Conservation (phyloP, 1,140 invertebrate genomes). For the Atta cephalotes region DNA sequence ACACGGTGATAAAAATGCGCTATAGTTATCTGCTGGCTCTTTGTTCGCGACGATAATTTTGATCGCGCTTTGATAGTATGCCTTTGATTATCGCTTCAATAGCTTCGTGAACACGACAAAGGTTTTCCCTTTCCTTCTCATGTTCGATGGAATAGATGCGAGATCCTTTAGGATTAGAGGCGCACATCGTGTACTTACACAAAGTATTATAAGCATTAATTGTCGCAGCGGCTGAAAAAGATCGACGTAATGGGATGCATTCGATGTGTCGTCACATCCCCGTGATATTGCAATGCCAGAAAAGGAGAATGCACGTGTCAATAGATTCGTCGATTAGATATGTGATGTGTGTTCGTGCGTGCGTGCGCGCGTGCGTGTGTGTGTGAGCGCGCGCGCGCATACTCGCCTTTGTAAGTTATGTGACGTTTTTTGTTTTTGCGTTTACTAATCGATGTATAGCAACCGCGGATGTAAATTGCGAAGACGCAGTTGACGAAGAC, state of each 20-base stretch:
- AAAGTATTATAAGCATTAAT: conserved; percentile 51
- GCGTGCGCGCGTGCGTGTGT: not conserved
- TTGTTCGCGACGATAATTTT: conserved; percentile 4
- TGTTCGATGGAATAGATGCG: conserved; percentile 3
- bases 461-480: conserved; percentile 29
- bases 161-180: conserved; percentile 27
- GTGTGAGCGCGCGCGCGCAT: not conserved
- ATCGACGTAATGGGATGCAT: not conserved
- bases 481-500: conserved; percentile 13
- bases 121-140: not conserved
- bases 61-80: conserved; percentile 4
- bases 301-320: conserved; percentile 59
- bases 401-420: conserved; percentile 26
- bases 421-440: conserved; percentile 58
- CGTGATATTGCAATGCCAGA: conserved; percentile 27
- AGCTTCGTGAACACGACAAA: conserved; percentile 11
- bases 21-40: not conserved
- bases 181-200: conserved; percentile 1
- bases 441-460: conserved; percentile 49
- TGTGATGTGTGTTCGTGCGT: not conserved
- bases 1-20: not conserved
- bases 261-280: conserved; percentile 21
- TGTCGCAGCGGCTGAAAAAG: conserved; percentile 30
- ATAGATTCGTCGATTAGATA: conserved; percentile 59
- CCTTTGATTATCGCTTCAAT: conserved; percentile 49